Percentiles rank a stretch among this genome's conserved stretches.
Conservation (phyloP, 2,797 vertebrate genomes). For the Phrynocephalus vlangalii region DNA sequence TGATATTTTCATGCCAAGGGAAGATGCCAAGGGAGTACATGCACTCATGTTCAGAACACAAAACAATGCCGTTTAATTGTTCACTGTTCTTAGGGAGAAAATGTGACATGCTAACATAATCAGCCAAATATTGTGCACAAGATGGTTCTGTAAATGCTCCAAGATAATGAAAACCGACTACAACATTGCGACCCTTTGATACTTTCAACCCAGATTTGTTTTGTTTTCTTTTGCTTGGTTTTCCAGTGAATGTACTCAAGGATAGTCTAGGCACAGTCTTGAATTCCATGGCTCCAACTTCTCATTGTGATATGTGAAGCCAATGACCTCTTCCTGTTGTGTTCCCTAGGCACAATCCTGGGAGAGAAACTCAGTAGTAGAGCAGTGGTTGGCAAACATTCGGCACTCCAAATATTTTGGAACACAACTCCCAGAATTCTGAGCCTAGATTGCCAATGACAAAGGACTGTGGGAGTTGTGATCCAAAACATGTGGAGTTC, state of each 20-base stretch:
- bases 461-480: too few relatives aligned
- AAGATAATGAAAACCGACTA: background rate
- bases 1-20: slow-evolving; percentile 25
- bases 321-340: background rate
- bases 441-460: too few relatives aligned
- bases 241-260: background rate
- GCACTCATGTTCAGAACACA: background rate
- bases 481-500: too few relatives aligned
- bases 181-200: background rate
- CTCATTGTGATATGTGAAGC: background rate
- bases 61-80: background rate
- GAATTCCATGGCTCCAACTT: background rate
- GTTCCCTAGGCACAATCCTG: background rate
- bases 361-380: background rate
- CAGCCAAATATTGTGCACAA: background rate
- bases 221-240: background rate
- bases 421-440: too few relatives aligned
- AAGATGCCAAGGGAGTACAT: background rate
- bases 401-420: too few relatives aligned
- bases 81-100: background rate
- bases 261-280: background rate
- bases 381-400: too few relatives aligned
- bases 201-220: background rate
- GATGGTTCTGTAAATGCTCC: background rate
- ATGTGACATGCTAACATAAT: background rate